Evolutionary conservation across 2,888 invertebrate species (phyloP), one percentile per base, ranked within the genome.

Genomic region (Habrosyne pyritoides): DNA sequence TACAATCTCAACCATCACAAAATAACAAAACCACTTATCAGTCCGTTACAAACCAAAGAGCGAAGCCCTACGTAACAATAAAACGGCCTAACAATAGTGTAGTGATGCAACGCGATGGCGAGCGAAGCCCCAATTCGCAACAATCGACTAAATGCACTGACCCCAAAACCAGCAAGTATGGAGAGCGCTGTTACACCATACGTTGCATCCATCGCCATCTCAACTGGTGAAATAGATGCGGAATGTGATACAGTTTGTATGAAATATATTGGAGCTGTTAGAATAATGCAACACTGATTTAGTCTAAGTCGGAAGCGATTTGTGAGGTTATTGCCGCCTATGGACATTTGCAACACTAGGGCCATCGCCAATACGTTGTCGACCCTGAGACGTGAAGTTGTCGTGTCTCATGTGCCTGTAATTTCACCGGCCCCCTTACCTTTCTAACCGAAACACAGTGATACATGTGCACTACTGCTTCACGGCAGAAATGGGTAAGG

Each of bases 101-200:
- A 10, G 49, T 50, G 50, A 50, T 12, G 50, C 12, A 50, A 50
- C 50, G 12, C 8, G 28, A 21, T 42, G 28, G 28, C 50, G 22
- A 18, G 30, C 14, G 49, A 50, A 14, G 21, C 28, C 24, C 22
- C 47, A 46, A 42, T 24, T 42, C 52, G 33, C 53, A 33, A 56
- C 53, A 56, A 52, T 53, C 52, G 48, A 52, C 52, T 52, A 55
- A 47, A 53, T 53, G 53, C 56, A 56, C 46, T 42, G 55, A 49
- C 56, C 56, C 49, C 48, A 48, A 56, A 56, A 52, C 55, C 18
- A 21, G n/a, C 48, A n/a, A 52, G 52, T 33, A 36, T 53, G 24
- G 52, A 53, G 47, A 28, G 53, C 53, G 46, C 28, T 22, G 22
- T 49, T 50, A 51, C 47, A 51, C 54, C 56, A 50, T 30, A 49